These are phyloP conservation scores for Mormyrus proboscirostris DNA, from an alignment of 2,797 vertebrate genomes.

Conservation along the genomic window DNA sequence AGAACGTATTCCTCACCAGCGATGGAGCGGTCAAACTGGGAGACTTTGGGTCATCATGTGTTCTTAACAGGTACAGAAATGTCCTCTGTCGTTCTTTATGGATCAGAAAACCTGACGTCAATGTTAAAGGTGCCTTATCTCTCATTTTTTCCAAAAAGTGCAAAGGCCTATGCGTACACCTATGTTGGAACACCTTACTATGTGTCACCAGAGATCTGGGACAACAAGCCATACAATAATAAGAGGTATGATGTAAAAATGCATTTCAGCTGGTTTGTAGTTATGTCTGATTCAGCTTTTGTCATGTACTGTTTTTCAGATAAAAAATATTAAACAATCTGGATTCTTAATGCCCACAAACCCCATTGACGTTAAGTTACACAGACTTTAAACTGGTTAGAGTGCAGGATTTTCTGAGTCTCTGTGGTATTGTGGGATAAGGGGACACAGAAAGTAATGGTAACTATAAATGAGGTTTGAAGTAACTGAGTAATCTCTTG, in stretches of 20 bases:
- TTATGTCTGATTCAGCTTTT: not conserved
- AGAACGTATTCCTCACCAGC: conserved; percentile 88
- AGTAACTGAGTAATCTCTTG: not conserved
- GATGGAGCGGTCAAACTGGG: conserved; percentile 77
- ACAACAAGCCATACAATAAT: conserved; percentile 88
- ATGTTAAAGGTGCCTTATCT: not conserved
- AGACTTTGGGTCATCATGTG: conserved; percentile 85
- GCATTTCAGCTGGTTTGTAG: not conserved
- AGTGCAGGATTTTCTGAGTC: not conserved
- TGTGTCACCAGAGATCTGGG: conserved; percentile 92
- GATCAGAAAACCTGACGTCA: not conserved
- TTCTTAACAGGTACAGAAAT: conserved; percentile 72
- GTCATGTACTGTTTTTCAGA: not conserved
- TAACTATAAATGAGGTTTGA: not conserved
- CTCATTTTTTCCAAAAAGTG: conserved; percentile 50
- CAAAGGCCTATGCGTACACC: conserved; percentile 68
- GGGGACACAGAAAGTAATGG: not conserved
- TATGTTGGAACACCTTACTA: conserved; percentile 94
- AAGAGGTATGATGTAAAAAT: conserved; percentile 72
- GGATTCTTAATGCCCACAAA: not conserved
- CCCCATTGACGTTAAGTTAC: not conserved
- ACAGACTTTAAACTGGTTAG: not conserved
- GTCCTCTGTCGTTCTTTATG: not conserved
- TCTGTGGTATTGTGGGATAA: not conserved
- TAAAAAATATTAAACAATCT: not conserved